Evolutionary conservation across 1,140 invertebrate genomes (phyloP), one percentile per base, ranked within the genome.

Genomic region (Lerema accius): DNA sequence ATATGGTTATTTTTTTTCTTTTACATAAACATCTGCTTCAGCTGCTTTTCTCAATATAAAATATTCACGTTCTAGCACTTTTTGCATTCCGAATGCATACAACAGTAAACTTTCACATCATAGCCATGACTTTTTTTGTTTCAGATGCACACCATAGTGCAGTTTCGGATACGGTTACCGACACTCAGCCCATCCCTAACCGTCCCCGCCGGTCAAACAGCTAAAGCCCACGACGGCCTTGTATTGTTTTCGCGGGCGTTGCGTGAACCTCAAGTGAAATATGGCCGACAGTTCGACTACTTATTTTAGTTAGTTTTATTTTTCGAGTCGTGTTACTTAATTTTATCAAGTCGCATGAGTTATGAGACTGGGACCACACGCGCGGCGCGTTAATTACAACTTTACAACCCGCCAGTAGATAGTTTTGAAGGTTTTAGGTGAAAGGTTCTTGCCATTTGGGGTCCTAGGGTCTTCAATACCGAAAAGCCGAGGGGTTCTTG

Each of bases 291-390:
- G 75, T 73, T 69, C 78, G 75, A 88, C 84, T 86, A 84, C 79
- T 85, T 83, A 84, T 81, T 85, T 71, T 63, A 59, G 63, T 73
- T 73, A 68, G 67, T 82, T 83, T 86, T 77, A 78, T 85, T 84
- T 85, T 82, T 86, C 78, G 77, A 79, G 67, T 68, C 71, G 80
- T 80, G 80, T 88, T 86, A 85, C 79, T 90, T 89, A 89, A 89
- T 89, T 89, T 90, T 90, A 90, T 90, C 80, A 86, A 90, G 76
- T 82, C 82, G 71, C 80, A 86, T 89, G 84, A 89, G 73, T 90
- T 90, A 89, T 90, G 83, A 83, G 80, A 78, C 69, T 63, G 65
- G 67, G 87, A 87, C 87, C 86, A 90, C 86, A 90, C 86, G 81
- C 81, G 75, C 78, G 55, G 26, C 61, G 78, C 65, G 74, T 81